A percentile compares a stretch with the other conserved stretches of the same genome.
These are phyloP conservation scores for Urocolius indicus DNA, from an alignment of 2,113 vertebrate genomes.

Conservation along the genomic window DNA sequence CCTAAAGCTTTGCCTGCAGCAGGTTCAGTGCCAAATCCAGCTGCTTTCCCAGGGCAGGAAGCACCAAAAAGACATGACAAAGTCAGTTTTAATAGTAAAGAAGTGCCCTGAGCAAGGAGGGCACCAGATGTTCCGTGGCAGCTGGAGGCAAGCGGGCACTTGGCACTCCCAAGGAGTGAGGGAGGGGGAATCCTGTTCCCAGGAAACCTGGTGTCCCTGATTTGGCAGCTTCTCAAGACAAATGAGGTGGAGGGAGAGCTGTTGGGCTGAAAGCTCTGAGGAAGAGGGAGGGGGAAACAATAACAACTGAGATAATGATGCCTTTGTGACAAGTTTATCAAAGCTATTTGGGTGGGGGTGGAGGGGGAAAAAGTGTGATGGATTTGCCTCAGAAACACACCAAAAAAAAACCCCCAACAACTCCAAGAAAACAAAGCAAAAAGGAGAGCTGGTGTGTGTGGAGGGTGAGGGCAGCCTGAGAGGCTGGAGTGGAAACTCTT, in stretches of 20 bases:
- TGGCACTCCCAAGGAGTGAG: background rate
- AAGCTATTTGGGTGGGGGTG: too few species aligned
- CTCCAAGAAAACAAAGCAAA: background rate
- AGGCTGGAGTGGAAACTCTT: background rate
- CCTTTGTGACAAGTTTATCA: background rate
- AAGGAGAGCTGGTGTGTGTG: background rate
- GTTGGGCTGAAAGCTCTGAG: background rate
- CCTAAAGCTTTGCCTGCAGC: background rate
- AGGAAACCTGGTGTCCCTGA: too few species aligned
- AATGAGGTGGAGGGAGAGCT: too few species aligned
- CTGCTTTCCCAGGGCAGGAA: constrained; percentile 6
- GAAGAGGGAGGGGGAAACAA: background rate
- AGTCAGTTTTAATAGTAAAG: background rate
- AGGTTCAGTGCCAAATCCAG: background rate
- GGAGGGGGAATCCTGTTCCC: background rate
- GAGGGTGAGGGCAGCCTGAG: background rate
- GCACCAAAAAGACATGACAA: background rate
- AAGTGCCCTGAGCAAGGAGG: background rate
- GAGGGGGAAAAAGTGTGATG: background rate
- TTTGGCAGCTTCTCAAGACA: too few species aligned
- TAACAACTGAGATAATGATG: background rate
- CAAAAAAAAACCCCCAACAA: background rate
- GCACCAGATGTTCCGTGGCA: background rate
- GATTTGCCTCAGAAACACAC: background rate
- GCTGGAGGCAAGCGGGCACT: background rate